Conservation (phyloP, 1,140 invertebrate species). For the Phymastichus coffea region DNA sequence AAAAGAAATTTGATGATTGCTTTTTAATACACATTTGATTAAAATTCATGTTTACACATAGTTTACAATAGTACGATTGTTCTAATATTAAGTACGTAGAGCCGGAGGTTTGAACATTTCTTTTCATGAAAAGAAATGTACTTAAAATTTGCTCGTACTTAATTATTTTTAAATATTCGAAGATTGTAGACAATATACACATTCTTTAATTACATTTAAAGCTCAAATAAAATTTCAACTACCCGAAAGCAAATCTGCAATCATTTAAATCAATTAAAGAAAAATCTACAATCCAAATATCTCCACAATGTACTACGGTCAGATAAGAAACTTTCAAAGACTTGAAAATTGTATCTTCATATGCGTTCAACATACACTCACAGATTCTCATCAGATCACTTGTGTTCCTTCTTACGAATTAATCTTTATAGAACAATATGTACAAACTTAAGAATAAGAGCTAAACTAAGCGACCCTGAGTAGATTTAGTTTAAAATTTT, state of each 20-base stretch:
- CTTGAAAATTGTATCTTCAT: too few relatives aligned
- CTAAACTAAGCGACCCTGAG: too few relatives aligned
- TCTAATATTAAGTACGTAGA: conserved; percentile 5
- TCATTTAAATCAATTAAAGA: conserved; percentile 13
- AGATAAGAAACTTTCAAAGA: too few relatives aligned
- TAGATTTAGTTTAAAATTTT: too few relatives aligned
- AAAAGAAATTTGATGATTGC: neutral
- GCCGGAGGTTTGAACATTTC: neutral
- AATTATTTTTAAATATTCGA: too few relatives aligned
- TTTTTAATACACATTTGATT: conserved; percentile 7
- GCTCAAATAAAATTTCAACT: conserved; percentile 10
- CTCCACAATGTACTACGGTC: too few relatives aligned
- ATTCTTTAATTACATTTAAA: too few relatives aligned
- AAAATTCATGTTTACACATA: conserved; percentile 23
- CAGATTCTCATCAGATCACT: conserved; percentile 16
- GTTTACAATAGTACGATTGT: neutral
- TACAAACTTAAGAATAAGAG: conserved; percentile 31
- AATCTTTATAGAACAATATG: conserved; percentile 19
- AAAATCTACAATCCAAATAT: neutral
- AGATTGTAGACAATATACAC: too few relatives aligned
- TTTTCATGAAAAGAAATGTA: neutral
- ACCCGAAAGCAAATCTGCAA: conserved; percentile 1
- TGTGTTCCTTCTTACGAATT: conserved; percentile 13
- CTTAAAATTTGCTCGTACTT: conserved; percentile 3
- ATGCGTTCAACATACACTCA: neutral